A percentile compares a stretch with the other conserved stretches of the same genome.
Conservation (phyloP, 2,888 invertebrate genomes). For the Petrophora chlorosata region DNA sequence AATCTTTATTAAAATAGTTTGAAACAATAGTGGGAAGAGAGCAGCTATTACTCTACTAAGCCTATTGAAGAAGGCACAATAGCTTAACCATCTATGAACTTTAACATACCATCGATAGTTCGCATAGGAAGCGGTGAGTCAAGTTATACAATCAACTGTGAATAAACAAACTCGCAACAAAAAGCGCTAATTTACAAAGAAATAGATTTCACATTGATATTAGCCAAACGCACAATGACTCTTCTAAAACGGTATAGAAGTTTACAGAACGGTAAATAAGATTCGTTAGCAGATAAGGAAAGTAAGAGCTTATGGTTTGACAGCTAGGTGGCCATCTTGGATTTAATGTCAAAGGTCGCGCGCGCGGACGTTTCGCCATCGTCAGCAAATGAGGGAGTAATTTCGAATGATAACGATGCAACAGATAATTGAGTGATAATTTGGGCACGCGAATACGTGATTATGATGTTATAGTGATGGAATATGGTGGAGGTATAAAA, state of each 20-base stretch:
- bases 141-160: slow-evolving; percentile 42
- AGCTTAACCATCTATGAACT: background rate
- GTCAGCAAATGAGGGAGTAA: slow-evolving; percentile 63
- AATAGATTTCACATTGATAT: slow-evolving; percentile 55
- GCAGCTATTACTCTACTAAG: slow-evolving; percentile 23
- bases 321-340: slow-evolving; percentile 71
- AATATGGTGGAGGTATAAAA: slow-evolving; percentile 26
- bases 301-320: slow-evolving; percentile 75
- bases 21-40: slow-evolving; percentile 42
- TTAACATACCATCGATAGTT: background rate
- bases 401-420: slow-evolving; percentile 55
- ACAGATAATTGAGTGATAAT: slow-evolving; percentile 58
- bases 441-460: slow-evolving; percentile 39
- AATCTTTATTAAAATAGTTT: slow-evolving; percentile 20
- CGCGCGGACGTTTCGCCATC: slow-evolving; percentile 66
- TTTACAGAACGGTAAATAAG: slow-evolving; percentile 55
- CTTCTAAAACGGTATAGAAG: slow-evolving; percentile 46
- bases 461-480: slow-evolving; percentile 39
- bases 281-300: slow-evolving; percentile 70
- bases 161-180: slow-evolving; percentile 48
- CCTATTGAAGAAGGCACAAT: slow-evolving; percentile 9
- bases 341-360: slow-evolving; percentile 72
- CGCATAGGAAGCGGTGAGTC: slow-evolving; percentile 27
- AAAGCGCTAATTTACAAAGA: slow-evolving; percentile 52
- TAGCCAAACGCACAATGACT: slow-evolving; percentile 56